Percentiles rank a stretch among this genome's conserved stretches.
These are phyloP conservation scores for Gastrophryne carolinensis DNA, from an alignment of 2,797 vertebrate species.

Conservation along the genomic window DNA sequence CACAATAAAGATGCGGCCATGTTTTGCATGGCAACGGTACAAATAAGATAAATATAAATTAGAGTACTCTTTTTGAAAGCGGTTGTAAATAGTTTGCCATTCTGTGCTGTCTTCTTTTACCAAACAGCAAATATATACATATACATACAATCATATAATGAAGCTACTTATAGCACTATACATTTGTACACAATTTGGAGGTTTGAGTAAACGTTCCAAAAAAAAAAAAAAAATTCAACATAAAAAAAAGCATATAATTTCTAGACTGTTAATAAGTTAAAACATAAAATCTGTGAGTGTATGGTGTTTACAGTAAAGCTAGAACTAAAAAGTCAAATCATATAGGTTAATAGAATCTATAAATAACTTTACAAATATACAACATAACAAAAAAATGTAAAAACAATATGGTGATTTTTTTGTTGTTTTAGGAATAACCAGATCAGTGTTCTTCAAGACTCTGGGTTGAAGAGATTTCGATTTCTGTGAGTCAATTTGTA, in stretches of 20 bases:
- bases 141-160: conserved; percentile 58
- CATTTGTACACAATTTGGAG: conserved; percentile 73
- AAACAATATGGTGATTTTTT: conserved; percentile 77
- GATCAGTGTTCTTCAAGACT: conserved; percentile 83
- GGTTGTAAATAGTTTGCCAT: conserved; percentile 8
- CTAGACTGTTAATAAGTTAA: conserved; percentile 92
- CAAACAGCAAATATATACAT: conserved; percentile 57
- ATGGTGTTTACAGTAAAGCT: conserved; percentile 78
- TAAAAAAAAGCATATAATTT: conserved; percentile 66
- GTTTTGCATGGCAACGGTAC: background rate
- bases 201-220: conserved; percentile 64
- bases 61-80: conserved; percentile 19
- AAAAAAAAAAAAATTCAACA: conserved; percentile 66
- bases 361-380: conserved; percentile 99
- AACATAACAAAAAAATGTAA: conserved; percentile 84
- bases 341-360: conserved; percentile 82
- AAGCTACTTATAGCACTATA: conserved; percentile 62
- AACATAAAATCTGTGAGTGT: conserved; percentile 66
- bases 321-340: conserved; percentile 67
- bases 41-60: conserved; percentile 55
- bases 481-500: conserved; percentile 52
- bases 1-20: background rate
- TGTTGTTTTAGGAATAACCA: conserved; percentile 73
- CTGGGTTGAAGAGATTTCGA: conserved; percentile 61
- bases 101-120: conserved; percentile 7